Percentiles rank a stretch among this genome's conserved stretches.
These are phyloP conservation scores for Aleiodes leptofemur DNA, from an alignment of 2,888 invertebrate genomes.

Conservation along the genomic window DNA sequence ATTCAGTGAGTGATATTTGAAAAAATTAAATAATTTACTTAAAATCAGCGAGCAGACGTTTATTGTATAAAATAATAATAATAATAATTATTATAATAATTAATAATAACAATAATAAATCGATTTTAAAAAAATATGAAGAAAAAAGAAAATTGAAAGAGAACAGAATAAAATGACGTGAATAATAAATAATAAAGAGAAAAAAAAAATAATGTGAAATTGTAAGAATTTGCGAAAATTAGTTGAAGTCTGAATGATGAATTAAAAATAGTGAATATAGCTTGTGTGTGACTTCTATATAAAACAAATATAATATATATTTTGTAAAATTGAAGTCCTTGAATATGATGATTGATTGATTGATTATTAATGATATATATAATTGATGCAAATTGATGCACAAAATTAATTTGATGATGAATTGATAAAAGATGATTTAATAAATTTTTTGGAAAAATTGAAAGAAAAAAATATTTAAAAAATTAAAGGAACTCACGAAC, in stretches of 20 bases:
- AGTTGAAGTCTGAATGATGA: constrained; percentile 12
- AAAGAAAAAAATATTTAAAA: constrained; percentile 3
- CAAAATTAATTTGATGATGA: constrained; percentile 15
- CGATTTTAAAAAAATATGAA: too few species aligned
- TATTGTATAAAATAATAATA: constrained; percentile 8
- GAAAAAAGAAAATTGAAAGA: too few species aligned
- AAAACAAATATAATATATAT: constrained; percentile 35
- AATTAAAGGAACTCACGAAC: constrained; percentile 27
- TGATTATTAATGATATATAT: background rate
- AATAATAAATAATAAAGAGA: background rate
- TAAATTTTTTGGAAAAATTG: too few species aligned
- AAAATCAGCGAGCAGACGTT: background rate
- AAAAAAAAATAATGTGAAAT: constrained; percentile 8
- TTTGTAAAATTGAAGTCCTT: constrained; percentile 41
- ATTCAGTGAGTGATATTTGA: constrained; percentile 24
- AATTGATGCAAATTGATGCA: constrained; percentile 9
- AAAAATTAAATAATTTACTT: background rate
- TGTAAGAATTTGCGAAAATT: constrained; percentile 26
- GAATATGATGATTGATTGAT: constrained; percentile 10
- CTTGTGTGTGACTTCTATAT: constrained; percentile 22
- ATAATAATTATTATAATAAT: too few species aligned
- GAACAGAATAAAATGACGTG: background rate
- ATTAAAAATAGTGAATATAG: constrained; percentile 7
- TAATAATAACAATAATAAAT: too few species aligned
- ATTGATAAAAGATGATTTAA: background rate